Percentiles rank a stretch among this genome's conserved stretches.
These are phyloP conservation scores for Myoxocephalus aenaeus DNA, from an alignment of 2,797 vertebrate species.

Conservation along the genomic window DNA sequence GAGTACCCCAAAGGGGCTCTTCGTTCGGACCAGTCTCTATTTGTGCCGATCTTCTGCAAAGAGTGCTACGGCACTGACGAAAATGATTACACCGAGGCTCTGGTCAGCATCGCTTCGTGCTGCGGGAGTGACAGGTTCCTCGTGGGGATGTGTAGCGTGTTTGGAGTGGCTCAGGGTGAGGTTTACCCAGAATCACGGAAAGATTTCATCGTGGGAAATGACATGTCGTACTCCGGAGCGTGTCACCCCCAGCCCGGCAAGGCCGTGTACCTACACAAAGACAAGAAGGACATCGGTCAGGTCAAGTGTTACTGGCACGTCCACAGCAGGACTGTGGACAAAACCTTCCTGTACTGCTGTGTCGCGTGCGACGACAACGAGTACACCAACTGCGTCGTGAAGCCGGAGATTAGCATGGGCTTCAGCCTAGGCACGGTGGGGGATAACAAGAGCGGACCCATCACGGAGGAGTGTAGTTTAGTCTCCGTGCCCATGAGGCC, in stretches of 20 bases:
- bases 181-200: not conserved
- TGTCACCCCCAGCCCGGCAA: conserved; percentile 31
- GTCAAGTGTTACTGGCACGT: conserved; percentile 54
- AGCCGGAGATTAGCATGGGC: not conserved
- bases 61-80: conserved; percentile 36
- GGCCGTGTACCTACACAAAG: conserved; percentile 17
- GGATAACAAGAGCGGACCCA: not conserved
- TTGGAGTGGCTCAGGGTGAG: not conserved
- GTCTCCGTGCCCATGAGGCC: conserved; percentile 47
- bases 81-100: not conserved
- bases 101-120: not conserved
- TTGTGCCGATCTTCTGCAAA: conserved; percentile 31
- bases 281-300: conserved; percentile 8
- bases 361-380: not conserved
- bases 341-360: conserved; percentile 45
- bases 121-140: not conserved
- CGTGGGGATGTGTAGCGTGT: conserved; percentile 38
- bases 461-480: conserved; percentile 37
- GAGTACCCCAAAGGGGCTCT: not conserved
- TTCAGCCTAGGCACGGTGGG: conserved; percentile 41
- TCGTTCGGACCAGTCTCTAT: conserved; percentile 13
- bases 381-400: not conserved
- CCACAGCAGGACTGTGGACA: conserved; percentile 26
- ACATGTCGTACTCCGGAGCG: conserved; percentile 4
- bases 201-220: conserved; percentile 10